Percentiles rank a stretch among this genome's conserved stretches.
Evolutionary conservation across 2,888 invertebrate genomes (phyloP).

Genomic region (Aelia acuminata): DNA sequence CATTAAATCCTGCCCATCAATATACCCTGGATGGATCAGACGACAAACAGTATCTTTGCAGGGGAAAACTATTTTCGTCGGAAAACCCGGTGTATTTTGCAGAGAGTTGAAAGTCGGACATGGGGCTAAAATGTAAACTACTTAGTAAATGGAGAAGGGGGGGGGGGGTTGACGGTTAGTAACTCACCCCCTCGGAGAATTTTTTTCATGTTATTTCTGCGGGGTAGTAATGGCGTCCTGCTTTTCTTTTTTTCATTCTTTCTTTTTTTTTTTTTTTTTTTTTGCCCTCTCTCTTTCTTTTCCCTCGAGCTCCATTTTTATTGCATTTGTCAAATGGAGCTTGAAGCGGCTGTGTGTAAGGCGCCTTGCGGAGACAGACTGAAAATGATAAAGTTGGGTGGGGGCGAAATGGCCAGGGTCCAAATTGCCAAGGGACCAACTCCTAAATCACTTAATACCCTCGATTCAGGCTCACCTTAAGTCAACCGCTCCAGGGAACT

Average conservation of each 20-base stretch:
- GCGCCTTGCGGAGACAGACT: constrained; percentile 48
- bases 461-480: constrained; percentile 47
- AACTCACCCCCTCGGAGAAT: neutral
- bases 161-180: neutral
- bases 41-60: neutral
- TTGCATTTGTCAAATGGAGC: constrained; percentile 57
- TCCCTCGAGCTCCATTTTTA: constrained; percentile 48
- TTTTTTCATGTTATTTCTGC: constrained; percentile 47
- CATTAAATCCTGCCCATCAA: too few species aligned
- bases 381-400: constrained; percentile 56
- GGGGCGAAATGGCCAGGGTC: constrained; percentile 50
- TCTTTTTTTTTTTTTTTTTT: too few species aligned
- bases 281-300: neutral
- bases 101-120: neutral
- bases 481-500: neutral
- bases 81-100: neutral
- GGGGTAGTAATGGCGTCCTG: constrained; percentile 22
- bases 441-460: constrained; percentile 57
- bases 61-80: neutral
- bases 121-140: constrained; percentile 11
- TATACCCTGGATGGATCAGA: neutral
- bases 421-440: constrained; percentile 56
- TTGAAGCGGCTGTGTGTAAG: constrained; percentile 52
- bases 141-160: constrained; percentile 16
- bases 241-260: neutral